Base-by-base conservation (phyloP, 2,888 invertebrate genomes). In the Ormyrus rosae region DNA sequence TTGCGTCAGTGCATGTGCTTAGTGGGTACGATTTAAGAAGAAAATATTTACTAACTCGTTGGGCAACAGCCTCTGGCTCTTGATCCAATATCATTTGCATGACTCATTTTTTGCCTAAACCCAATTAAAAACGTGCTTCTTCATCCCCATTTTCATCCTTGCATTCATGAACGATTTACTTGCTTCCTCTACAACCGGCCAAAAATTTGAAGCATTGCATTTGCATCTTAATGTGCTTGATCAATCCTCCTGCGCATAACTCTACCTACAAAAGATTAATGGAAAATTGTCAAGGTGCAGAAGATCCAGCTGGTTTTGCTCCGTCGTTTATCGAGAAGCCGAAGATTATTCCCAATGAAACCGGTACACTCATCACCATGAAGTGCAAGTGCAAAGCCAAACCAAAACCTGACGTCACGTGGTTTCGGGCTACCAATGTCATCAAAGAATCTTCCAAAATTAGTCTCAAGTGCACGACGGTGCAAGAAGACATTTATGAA, bases 271-370 rank as follows among this genome's bases (percentile, higher is more conserved):
- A 34, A 19, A 78, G 72, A 78, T 72, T 82, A 67, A 82, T 72
- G 65, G 67, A 61, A 63, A 81, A 68, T 78, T 71, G 51, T 90
- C 93, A 91, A 97, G 97, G 96, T 94, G 96, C 96, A 91, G 96
- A 96, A 92, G 96, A 96, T 92, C 96, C 96, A 86, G 96, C 95
- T 89, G 98, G 97, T 90, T 97, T 96, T 92, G 97, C 98, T 86
- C 99, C 99, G 85, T 97, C 98, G 82, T 99, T 99, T 92, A 95
- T 98, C 90, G 98, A 98, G 92, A 99, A 99, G 93, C 99, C 99
- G 84, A 95, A 97, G 92, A 99, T 99, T 92, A 98, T 99, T 93
- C 99, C 99, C 90, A 98, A 98, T 92, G 98, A 98, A 91, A 97
- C 96, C 89, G 99, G 98, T 87, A 98, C 98, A 86, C 94, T 98